Evolutionary conservation across 2,888 invertebrate species (phyloP).

Genomic region (Rhynchonema sp.): DNA sequence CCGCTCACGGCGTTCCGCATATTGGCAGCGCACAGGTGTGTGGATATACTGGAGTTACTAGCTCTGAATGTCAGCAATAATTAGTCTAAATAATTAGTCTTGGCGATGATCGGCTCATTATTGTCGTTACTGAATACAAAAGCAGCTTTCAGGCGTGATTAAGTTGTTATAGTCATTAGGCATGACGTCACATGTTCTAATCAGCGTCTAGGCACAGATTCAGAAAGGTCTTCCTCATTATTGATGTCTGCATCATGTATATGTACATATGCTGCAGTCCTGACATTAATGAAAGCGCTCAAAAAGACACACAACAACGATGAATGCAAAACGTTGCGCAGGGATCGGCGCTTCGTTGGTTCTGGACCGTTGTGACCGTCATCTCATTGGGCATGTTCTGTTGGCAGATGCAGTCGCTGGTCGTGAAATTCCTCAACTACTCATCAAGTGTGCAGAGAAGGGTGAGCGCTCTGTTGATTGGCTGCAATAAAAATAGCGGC

Average conservation of each 20-base stretch:
- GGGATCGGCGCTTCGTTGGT: slow-evolving; percentile 7
- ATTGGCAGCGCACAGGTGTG: slow-evolving; percentile 21
- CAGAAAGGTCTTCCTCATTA: too few species aligned
- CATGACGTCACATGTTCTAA: too few species aligned
- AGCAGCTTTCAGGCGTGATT: too few species aligned
- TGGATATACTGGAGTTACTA: slow-evolving; percentile 1
- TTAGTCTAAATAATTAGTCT: slow-evolving; percentile 5
- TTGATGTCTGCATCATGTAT: too few species aligned
- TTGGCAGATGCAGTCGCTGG: slow-evolving; percentile 15
- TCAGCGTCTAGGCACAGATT: too few species aligned
- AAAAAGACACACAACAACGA: too few species aligned
- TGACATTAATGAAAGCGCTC: too few species aligned
- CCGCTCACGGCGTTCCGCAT: slow-evolving; percentile 22
- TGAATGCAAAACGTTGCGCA: too few species aligned
- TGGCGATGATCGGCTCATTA: slow-evolving; percentile 3
- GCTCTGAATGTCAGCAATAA: not conserved
- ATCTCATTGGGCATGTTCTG: slow-evolving; percentile 11
- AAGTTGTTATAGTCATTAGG: too few species aligned
- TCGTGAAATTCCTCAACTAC: slow-evolving; percentile 16
- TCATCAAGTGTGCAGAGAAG: slow-evolving; percentile 19
- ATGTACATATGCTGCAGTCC: too few species aligned
- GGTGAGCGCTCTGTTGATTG: slow-evolving; percentile 2
- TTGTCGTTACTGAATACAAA: too few species aligned
- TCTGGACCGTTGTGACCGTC: slow-evolving; percentile 15
- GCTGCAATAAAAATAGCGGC: not conserved